Base-by-base conservation (phyloP, 2,888 invertebrate genomes). In the Patella depressa region DNA sequence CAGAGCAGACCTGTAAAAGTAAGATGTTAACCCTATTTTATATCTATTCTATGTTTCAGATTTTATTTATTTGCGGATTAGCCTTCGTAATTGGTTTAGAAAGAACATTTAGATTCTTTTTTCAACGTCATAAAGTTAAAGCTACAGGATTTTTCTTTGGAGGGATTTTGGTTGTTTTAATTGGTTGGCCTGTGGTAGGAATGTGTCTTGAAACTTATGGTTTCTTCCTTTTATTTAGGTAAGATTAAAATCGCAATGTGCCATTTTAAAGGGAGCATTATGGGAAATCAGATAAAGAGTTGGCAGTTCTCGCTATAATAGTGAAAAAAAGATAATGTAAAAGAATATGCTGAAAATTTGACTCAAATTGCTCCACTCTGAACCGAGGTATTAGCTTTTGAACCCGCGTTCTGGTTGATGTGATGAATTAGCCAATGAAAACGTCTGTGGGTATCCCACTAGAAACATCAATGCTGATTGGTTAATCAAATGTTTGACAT, bases 141-240 rank as follows among this genome's bases (percentile, higher is more conserved):
- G 98, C 96, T 0, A 95, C 97, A 0, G 92, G 94, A 1, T 95
- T 96, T 0, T 98, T 98, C 92, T 96, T 98, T 89, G 96, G 97
- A 17, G 99, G 99, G 2, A 97, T 99, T 85, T 91, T 95, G 7
- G 94, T 98, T 74, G 98, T 99, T 53, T 93, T 99, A 15, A 91
- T 98, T 57, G 99, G 99, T 14, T 99, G 97, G 96, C 99, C 99
- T 0, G 93, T 99, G 85, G 93, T 98, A 78, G 99, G 99, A 80
- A 99, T 99, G 96, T 93, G 97, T 71, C 94, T 98, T 85, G 99
- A 99, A 93, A 95, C 96, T 70, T 99, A 99, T 93, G 99, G 99
- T 83, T 99, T 99, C 92, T 93, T 99, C 81, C 87, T 93, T 24
- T 89, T 94, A 72, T 94, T 94, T 87, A 93, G 93, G 93, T 94